phyloP scores from a whole-genome alignment of 2,888 invertebrate species.

The Cabera pusaria region DNA sequence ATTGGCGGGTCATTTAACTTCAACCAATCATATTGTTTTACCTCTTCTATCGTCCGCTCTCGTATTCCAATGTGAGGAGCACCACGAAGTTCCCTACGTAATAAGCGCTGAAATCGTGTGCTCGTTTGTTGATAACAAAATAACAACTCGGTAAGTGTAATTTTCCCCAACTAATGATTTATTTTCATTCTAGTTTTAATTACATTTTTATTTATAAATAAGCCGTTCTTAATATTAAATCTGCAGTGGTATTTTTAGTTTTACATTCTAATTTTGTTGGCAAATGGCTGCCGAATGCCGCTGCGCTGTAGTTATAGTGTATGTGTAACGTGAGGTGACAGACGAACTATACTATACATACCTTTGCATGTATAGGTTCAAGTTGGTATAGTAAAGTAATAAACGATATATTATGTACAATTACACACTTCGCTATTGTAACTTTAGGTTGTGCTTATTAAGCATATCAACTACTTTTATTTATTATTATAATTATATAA shows the following conservation, averaged over 20 bases:
- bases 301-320: too few relatives aligned
- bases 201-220: too few relatives aligned
- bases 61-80: slow-evolving; percentile 61
- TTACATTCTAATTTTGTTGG: slow-evolving; percentile 78
- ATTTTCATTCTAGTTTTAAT: too few relatives aligned
- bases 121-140: slow-evolving; percentile 55
- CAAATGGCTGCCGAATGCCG: slow-evolving; percentile 82
- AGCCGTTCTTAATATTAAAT: too few relatives aligned
- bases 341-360: slow-evolving; percentile 42
- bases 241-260: slow-evolving; percentile 60
- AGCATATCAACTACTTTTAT: too few relatives aligned
- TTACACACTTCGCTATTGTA: too few relatives aligned
- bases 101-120: slow-evolving; percentile 83
- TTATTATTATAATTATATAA: too few relatives aligned
- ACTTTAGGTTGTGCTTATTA: too few relatives aligned
- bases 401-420: too few relatives aligned
- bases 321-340: slow-evolving; percentile 69
- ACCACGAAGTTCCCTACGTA: slow-evolving; percentile 78
- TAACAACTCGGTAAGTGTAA: slow-evolving; percentile 74
- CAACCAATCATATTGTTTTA: slow-evolving; percentile 62
- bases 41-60: slow-evolving; percentile 60
- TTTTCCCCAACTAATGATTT: too few relatives aligned
- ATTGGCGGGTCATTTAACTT: slow-evolving; percentile 72
- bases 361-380: too few relatives aligned
- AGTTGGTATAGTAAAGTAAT: too few relatives aligned